Evolutionary conservation across 2,797 vertebrate species (phyloP).

Genomic region (Sebastes dallii): DNA sequence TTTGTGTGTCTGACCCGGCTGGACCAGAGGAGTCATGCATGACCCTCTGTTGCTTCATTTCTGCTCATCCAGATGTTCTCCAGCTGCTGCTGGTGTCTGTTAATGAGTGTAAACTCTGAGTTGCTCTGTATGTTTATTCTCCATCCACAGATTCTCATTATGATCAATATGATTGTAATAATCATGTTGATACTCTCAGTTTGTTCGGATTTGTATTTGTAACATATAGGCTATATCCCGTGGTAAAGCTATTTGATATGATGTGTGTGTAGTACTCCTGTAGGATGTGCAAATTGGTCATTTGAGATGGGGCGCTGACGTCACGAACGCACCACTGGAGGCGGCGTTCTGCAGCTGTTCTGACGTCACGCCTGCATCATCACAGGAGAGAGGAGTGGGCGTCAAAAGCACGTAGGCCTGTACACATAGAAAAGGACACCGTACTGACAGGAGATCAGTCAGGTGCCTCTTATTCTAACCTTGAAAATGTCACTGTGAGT

Average conservation of each 20-base stretch:
- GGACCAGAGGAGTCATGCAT: not conserved
- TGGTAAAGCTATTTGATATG: not conserved
- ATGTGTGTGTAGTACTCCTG: not conserved
- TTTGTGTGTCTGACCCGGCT: not conserved
- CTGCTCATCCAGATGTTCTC: constrained; percentile 24
- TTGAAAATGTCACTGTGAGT: not conserved
- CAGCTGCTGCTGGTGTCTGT: not conserved
- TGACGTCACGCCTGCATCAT: constrained; percentile 66
- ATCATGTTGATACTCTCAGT: not conserved
- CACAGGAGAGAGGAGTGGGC: constrained; percentile 17
- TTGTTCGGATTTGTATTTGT: not conserved
- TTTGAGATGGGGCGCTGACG: constrained; percentile 44
- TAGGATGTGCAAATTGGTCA: not conserved
- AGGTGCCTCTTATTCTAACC: not conserved
- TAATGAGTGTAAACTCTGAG: not conserved
- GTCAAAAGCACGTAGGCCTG: not conserved
- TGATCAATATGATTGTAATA: not conserved
- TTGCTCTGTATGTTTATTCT: constrained; percentile 7
- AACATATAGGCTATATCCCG: too few species aligned
- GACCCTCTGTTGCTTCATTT: not conserved
- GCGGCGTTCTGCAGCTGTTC: constrained; percentile 57
- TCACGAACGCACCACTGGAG: constrained; percentile 61
- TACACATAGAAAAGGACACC: not conserved
- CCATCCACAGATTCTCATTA: not conserved
- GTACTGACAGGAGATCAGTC: not conserved